Base-by-base conservation (phyloP, 2,888 invertebrate species). In the Drosophila fulvimacula region DNA sequence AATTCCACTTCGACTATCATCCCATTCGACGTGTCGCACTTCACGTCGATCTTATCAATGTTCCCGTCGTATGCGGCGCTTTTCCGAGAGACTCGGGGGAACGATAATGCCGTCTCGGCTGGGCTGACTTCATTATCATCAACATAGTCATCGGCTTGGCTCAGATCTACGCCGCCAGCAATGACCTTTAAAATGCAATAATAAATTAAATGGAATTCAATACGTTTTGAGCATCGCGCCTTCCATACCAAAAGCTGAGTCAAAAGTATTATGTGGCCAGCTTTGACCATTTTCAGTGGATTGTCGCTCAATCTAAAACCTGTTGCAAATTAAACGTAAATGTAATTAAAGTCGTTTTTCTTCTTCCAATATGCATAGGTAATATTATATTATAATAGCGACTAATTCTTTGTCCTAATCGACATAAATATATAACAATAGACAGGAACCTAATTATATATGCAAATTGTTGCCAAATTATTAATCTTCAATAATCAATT, bases 1-100 rank as follows among this genome's bases (percentile, higher is more conserved):
- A 95, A 96, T 51, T 95, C 94, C 0, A 96, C 93, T 1, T 93
- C 94, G 0, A 96, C 95, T 55, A 94, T 93, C 82, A 95, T 95
- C 32, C 93, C 94, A 68, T 93, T 93, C 0, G 91, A 91, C 3
- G 93, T 93, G 55, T 92, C 91, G 81, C 95, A 95, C 89, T 94
- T 94, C 0, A 95, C 95, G 79, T 95, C 94, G 46, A 95, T 94
- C 5, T 93, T 93, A 84, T 94, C 94, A 27, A 94, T 94, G 48
- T 94, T 94, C 5, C 92, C 91, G 80, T 67, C 65, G n/a, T 51
- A 51, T n/a, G 74, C 49, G 13, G 69, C 49, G 38, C 55, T 36
- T 27, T 59, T 74, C 3, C 76, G 74, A 15, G 76, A 69, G 13
- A 76, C 60, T 36, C 77, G 58, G 21, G 76, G 71, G 41, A 78